Conservation (phyloP, 2,888 invertebrate species). For the Eledona agricola region DNA sequence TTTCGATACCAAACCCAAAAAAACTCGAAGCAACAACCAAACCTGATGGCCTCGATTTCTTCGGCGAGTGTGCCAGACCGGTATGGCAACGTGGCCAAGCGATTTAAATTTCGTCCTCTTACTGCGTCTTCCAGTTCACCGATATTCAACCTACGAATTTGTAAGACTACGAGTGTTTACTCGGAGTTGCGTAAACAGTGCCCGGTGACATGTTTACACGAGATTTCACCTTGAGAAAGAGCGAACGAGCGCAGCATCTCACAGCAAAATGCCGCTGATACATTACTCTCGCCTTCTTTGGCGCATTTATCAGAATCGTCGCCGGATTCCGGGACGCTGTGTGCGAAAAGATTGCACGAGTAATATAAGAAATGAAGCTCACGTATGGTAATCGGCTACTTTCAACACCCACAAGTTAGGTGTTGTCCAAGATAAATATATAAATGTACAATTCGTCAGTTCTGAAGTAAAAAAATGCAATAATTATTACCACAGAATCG, state of each 20-base stretch:
- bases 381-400: too few relatives aligned
- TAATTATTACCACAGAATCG: too few relatives aligned
- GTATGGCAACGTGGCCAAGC: conserved; percentile 16
- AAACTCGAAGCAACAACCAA: conserved; percentile 25
- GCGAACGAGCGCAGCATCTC: conserved; percentile 1
- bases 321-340: too few relatives aligned
- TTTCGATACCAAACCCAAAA: conserved; percentile 20
- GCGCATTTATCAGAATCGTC: too few relatives aligned
- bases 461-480: too few relatives aligned
- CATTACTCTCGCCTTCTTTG: conserved; percentile 14
- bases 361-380: too few relatives aligned
- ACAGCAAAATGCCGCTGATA: conserved; percentile 6
- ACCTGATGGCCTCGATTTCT: conserved; percentile 29
- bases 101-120: conserved; percentile 7
- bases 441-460: too few relatives aligned
- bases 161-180: conserved; percentile 20
- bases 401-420: too few relatives aligned
- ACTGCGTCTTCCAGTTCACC: background rate
- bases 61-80: conserved; percentile 1
- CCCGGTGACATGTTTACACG: conserved; percentile 24
- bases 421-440: too few relatives aligned
- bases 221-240: conserved; percentile 21
- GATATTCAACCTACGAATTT: conserved; percentile 9
- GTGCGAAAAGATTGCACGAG: too few relatives aligned
- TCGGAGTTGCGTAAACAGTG: conserved; percentile 24